These are phyloP conservation scores for Drosophila pseudoobscura DNA, from an alignment of 1,140 invertebrate species.

Conservation along the genomic window DNA sequence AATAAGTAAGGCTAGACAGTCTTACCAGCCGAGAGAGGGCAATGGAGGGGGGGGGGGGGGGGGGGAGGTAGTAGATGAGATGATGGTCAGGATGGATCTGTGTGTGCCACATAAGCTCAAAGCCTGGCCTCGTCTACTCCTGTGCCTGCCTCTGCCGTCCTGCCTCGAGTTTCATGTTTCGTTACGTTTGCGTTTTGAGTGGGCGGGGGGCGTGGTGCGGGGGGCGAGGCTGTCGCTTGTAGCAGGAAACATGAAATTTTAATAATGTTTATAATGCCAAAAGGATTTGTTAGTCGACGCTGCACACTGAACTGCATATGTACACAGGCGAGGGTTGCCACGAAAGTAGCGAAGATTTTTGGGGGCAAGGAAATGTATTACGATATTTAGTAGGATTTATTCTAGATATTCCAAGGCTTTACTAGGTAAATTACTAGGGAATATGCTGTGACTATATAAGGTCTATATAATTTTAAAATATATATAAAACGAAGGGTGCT, in stretches of 20 bases:
- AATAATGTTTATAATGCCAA: conserved; percentile 82
- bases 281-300: conserved; percentile 80
- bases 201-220: conserved; percentile 13
- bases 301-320: conserved; percentile 63
- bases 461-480: no score
- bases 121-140: conserved; percentile 7
- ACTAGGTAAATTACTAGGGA: no score
- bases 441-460: no score
- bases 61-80: neutral
- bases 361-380: no score
- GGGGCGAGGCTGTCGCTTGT: conserved; percentile 51
- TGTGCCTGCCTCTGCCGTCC: neutral
- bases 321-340: conserved; percentile 19
- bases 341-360: neutral
- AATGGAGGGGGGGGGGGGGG: neutral
- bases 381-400: no score
- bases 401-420: no score
- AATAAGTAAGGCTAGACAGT: conserved; percentile 79
- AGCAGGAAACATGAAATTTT: conserved; percentile 82
- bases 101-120: conserved; percentile 33
- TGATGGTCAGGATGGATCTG: conserved; percentile 36
- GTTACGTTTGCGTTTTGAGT: conserved; percentile 76
- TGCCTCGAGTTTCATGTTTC: conserved; percentile 73
- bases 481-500: no score
- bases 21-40: conserved; percentile 40